A percentile compares a stretch with the other conserved stretches of the same genome.
phyloP scores from a whole-genome alignment of 2,113 vertebrate genomes.

The Gulo gulo region DNA sequence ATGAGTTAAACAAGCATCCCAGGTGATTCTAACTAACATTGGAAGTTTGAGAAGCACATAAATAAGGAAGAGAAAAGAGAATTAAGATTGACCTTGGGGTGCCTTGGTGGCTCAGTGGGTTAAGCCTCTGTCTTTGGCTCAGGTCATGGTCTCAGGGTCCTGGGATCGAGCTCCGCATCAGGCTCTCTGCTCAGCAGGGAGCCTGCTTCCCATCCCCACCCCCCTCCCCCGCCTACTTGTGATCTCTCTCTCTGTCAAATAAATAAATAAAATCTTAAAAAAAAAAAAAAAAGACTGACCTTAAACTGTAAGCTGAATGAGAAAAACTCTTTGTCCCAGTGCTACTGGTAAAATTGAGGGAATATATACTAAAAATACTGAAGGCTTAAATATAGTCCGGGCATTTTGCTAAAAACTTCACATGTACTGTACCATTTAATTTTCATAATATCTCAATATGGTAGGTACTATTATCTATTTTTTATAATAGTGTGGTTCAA shows the following conservation, averaged over 20 bases:
- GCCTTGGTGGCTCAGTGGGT: too few species aligned
- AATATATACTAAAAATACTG: background rate
- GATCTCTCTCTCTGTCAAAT: too few species aligned
- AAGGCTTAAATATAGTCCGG: background rate
- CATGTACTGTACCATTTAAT: background rate
- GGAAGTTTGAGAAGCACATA: background rate
- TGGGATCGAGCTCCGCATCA: too few species aligned
- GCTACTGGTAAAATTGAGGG: background rate
- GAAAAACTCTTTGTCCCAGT: background rate
- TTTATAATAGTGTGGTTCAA: background rate
- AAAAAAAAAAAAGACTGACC: background rate
- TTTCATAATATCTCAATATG: background rate
- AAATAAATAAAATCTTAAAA: too few species aligned
- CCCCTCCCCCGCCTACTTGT: too few species aligned
- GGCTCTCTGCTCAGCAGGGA: too few species aligned
- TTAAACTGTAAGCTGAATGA: background rate
- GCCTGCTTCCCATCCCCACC: too few species aligned
- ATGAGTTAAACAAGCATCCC: background rate
- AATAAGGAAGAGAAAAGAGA: background rate
- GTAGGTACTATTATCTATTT: background rate
- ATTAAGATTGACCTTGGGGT: background rate
- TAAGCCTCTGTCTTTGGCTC: too few species aligned
- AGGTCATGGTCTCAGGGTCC: too few species aligned
- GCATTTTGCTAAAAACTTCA: conserved; percentile 8
- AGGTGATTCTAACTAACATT: background rate